Evolutionary conservation across 1,140 invertebrate species (phyloP).

Genomic region (Copidosoma floridanum): DNA sequence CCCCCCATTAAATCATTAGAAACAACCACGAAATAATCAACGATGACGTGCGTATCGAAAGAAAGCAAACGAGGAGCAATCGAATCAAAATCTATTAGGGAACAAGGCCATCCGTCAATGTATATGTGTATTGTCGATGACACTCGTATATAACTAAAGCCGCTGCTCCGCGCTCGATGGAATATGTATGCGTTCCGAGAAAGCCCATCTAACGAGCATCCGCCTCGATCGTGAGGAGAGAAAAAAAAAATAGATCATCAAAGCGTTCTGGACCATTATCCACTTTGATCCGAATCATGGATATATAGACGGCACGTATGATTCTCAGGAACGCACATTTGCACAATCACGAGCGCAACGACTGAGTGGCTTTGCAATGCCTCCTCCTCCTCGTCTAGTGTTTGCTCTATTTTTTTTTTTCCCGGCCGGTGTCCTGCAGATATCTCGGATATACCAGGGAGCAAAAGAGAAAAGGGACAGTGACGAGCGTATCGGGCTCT

Average conservation of each 20-base stretch:
- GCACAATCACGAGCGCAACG: neutral
- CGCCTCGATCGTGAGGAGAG: neutral
- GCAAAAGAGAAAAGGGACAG: neutral
- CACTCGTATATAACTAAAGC: neutral
- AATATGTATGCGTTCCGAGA: neutral
- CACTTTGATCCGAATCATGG: too few species aligned
- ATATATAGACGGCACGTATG: too few species aligned
- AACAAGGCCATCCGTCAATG: constrained; percentile 10
- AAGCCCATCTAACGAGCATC: neutral
- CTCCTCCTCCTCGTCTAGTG: neutral
- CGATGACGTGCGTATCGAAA: too few species aligned
- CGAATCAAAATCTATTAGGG: constrained; percentile 2
- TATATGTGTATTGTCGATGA: too few species aligned
- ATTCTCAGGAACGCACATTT: neutral
- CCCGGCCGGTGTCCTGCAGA: neutral
- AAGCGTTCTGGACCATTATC: too few species aligned
- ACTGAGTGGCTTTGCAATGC: neutral
- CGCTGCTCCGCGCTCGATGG: neutral
- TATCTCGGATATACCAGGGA: neutral
- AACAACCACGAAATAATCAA: neutral
- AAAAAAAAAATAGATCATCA: neutral
- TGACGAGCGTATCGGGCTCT: constrained; percentile 1
- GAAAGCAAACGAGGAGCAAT: neutral
- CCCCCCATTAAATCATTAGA: too few species aligned
- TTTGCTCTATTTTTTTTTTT: neutral